These are phyloP conservation scores for Ictalurus punctatus DNA, from an alignment of 2,113 vertebrate species.

Conservation along the genomic window DNA sequence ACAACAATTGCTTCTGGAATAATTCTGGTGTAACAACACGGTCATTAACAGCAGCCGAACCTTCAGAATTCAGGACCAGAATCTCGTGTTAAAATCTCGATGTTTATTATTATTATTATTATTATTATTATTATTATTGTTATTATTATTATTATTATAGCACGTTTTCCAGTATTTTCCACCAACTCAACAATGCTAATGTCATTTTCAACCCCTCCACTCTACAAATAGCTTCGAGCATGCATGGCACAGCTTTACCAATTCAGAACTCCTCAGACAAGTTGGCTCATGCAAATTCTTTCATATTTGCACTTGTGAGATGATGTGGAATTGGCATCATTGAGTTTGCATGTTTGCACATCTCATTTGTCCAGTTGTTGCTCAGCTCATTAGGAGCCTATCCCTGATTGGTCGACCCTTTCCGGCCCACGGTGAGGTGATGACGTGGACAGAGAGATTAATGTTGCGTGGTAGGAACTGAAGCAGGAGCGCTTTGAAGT, in stretches of 20 bases:
- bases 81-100: not conserved
- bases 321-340: not conserved
- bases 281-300: not conserved
- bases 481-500: conserved; percentile 89
- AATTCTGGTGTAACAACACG: no score
- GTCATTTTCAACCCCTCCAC: not conserved
- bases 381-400: conserved; percentile 32
- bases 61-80: not conserved
- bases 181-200: not conserved
- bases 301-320: not conserved
- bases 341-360: conserved; percentile 11
- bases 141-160: no score
- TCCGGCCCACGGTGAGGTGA: conserved; percentile 62
- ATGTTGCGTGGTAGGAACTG: conserved; percentile 86
- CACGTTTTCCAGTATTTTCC: not conserved
- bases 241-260: not conserved
- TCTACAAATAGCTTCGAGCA: not conserved
- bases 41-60: not conserved
- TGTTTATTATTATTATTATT: no score
- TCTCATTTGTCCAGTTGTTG: conserved; percentile 36
- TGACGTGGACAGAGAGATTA: conserved; percentile 79
- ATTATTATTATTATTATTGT: no score
- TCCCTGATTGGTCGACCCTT: conserved; percentile 61
- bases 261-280: not conserved
- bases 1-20: no score